phyloP scores from a whole-genome alignment of 2,113 vertebrate genomes.

The Alexandromys fortis region DNA sequence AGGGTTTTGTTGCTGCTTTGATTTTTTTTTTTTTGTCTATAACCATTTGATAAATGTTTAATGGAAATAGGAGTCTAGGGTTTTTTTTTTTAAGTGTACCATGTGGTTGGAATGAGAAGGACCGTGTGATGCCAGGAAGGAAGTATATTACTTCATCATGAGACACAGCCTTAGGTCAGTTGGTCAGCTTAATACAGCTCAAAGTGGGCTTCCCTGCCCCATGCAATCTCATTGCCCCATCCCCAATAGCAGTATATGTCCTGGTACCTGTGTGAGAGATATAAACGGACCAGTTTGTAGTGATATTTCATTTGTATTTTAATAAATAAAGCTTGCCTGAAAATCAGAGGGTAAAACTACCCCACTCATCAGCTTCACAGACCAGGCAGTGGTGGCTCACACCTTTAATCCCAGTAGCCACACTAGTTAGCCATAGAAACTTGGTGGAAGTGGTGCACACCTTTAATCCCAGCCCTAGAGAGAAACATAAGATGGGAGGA shows the following conservation, averaged over 20 bases:
- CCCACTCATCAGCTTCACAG: no score
- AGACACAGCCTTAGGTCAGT: neutral
- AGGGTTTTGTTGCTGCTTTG: neutral
- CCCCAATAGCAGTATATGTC: neutral
- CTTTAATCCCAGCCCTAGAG: no score
- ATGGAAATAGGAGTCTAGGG: neutral
- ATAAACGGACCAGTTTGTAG: neutral
- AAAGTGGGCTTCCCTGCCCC: neutral
- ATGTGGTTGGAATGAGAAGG: neutral
- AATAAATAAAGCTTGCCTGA: no score
- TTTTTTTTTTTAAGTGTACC: neutral
- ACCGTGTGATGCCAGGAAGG: accelerated
- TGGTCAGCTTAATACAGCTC: neutral
- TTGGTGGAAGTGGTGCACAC: no score
- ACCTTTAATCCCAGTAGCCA: no score
- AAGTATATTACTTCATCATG: neutral
- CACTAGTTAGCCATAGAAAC: no score
- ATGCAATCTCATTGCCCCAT: neutral
- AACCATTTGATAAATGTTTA: neutral
- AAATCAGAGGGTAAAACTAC: no score
- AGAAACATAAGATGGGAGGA: no score
- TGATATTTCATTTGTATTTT: no score
- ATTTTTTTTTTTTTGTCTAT: neutral
- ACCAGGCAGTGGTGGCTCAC: no score
- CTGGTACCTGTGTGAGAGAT: neutral